Base-by-base conservation (phyloP, 2,888 invertebrate species). In the Heteromyza rotundicornis region DNA sequence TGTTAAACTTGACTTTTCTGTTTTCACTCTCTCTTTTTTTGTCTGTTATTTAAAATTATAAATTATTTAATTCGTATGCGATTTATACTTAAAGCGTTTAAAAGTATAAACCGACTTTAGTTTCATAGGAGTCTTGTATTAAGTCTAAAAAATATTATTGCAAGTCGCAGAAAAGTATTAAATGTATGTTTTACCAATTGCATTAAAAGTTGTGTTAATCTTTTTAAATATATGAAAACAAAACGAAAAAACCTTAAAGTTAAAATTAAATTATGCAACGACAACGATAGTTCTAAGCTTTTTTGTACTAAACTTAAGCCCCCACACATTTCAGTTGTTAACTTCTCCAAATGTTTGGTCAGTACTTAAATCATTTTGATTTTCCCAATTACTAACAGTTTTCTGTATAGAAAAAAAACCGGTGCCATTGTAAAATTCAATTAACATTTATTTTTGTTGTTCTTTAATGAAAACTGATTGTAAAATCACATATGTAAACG, bases 291-390 rank as follows among this genome's bases (percentile, higher is more conserved):
- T 40, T 40, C 19, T 47, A 47, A 47, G 20, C 19, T 19, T 19
- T 47, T 47, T 47, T 19, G 47, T 19, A 14, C 19, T 47, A 47
- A 14, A 3, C 14, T 47, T 47, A 47, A 47, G 20, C 17, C 20
- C n/a, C n/a, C n/a, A n/a, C n/a, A n/a, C n/a, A n/a, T n/a, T n/a
- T n/a, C n/a, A n/a, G n/a, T n/a, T n/a, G n/a, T n/a, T n/a, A n/a
- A n/a, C n/a, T n/a, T n/a, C n/a, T n/a, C n/a, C n/a, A n/a, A n/a
- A n/a, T n/a, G n/a, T n/a, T n/a, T n/a, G n/a, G n/a, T n/a, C n/a
- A n/a, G 40, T 40, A n/a, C 40, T 44, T 50, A 64, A 36, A 17
- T 22, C n/a, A n/a, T 40, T 40, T n/a, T n/a, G n/a, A n/a, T n/a
- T n/a, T n/a, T n/a, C n/a, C n/a, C n/a, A n/a, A n/a, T n/a, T n/a